A percentile compares a stretch with the other conserved stretches of the same genome.
These are phyloP conservation scores for Xiphophorus maculatus DNA, from an alignment of 2,113 vertebrate species.

Conservation along the genomic window DNA sequence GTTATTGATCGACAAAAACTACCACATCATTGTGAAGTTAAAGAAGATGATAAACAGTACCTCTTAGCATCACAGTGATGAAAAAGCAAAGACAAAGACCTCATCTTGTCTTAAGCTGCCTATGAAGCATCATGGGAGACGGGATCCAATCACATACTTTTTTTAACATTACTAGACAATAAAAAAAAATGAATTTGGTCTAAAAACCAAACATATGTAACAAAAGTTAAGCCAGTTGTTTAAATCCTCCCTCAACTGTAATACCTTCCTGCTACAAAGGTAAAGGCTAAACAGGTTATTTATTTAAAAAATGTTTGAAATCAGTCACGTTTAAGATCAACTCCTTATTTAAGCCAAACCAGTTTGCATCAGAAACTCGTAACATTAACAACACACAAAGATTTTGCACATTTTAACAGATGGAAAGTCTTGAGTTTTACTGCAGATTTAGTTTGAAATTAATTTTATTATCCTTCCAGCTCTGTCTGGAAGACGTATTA, in stretches of 20 bases:
- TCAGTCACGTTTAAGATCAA: too few species aligned
- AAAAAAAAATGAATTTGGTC: background rate
- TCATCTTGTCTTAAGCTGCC: too few species aligned
- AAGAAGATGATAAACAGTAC: too few species aligned
- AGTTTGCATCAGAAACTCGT: background rate
- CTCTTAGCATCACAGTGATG: too few species aligned
- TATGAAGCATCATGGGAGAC: constrained; percentile 7
- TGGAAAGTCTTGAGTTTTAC: background rate
- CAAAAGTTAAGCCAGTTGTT: background rate
- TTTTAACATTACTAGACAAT: constrained; percentile 1
- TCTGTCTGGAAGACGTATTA: background rate
- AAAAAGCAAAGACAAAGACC: background rate
- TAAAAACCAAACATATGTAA: background rate
- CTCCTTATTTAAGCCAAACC: too few species aligned
- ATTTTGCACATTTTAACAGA: background rate
- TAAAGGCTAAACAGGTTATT: too few species aligned
- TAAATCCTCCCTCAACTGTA: background rate
- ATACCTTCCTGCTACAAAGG: too few species aligned
- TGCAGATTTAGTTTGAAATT: background rate
- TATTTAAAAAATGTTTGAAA: too few species aligned
- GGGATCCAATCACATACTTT: constrained; percentile 2
- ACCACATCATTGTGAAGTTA: too few species aligned
- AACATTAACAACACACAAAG: background rate
- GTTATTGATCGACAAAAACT: too few species aligned
- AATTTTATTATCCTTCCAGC: constrained; percentile 15